Percentiles rank a stretch among this genome's conserved stretches.
Conservation (phyloP, 2,113 vertebrate species). For the Eidolon helvum region DNA sequence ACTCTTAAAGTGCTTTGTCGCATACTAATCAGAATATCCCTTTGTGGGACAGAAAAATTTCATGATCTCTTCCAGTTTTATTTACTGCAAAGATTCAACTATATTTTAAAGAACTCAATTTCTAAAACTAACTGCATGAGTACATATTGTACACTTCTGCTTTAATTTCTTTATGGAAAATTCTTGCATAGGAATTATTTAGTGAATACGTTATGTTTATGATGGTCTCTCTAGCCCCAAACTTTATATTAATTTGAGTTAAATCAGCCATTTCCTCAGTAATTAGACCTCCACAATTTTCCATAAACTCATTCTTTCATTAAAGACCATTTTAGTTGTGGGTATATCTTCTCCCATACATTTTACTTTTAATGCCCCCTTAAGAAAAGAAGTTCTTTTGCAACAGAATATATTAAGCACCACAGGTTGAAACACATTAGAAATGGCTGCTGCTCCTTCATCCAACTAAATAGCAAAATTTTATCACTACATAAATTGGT, state of each 20-base stretch:
- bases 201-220: not conserved
- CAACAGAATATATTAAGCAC: not conserved
- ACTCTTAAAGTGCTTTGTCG: not conserved
- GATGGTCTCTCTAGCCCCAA: not conserved
- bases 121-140: not conserved
- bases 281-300: not conserved
- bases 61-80: not conserved
- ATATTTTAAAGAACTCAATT: not conserved
- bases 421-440: not conserved
- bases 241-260: not conserved
- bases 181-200: constrained; percentile 5
- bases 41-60: not conserved
- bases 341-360: not conserved
- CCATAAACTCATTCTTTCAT: not conserved
- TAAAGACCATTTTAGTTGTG: constrained; percentile 6
- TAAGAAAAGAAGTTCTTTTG: not conserved
- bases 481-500: not conserved
- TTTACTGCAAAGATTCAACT: not conserved
- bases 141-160: not conserved
- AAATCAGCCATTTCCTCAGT: not conserved
- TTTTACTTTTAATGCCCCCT: not conserved
- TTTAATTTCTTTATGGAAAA: constrained; percentile 1
- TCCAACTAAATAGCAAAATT: not conserved
- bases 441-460: not conserved
- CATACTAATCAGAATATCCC: not conserved